Percentiles rank a stretch among this genome's conserved stretches.
Evolutionary conservation across 2,888 invertebrate genomes (phyloP).

Genomic region (Campoplex nolae): DNA sequence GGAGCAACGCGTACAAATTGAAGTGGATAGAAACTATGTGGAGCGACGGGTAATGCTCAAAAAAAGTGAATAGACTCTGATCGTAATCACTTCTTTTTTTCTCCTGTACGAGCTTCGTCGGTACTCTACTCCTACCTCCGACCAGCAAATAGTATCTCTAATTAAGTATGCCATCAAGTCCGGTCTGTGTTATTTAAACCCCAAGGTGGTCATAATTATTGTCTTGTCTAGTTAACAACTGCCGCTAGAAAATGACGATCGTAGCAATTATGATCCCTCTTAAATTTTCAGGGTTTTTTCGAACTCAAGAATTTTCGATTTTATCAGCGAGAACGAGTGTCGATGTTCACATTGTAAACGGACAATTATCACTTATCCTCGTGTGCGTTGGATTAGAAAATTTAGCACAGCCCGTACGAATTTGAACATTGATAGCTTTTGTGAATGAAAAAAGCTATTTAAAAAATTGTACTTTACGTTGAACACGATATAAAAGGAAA

Average conservation of each 20-base stretch:
- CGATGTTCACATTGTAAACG: background rate
- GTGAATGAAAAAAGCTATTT: background rate
- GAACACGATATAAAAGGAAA: background rate
- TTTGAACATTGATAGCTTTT: background rate
- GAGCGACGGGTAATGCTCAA: slow-evolving; percentile 43
- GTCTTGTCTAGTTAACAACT: background rate
- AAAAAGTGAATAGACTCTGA: slow-evolving; percentile 37
- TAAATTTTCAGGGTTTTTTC: background rate
- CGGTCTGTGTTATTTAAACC: slow-evolving; percentile 17
- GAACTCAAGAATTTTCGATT: background rate
- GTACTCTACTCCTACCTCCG: slow-evolving; percentile 9
- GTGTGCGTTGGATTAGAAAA: background rate
- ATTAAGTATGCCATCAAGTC: slow-evolving; percentile 44
- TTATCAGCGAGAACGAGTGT: background rate
- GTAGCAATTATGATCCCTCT: background rate
- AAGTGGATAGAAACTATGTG: background rate
- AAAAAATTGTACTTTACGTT: background rate
- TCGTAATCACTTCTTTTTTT: slow-evolving; percentile 39
- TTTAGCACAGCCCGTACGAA: background rate
- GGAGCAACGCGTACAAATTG: slow-evolving; percentile 24
- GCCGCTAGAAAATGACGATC: background rate
- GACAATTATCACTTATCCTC: background rate
- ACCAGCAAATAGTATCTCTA: slow-evolving; percentile 12
- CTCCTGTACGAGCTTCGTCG: slow-evolving; percentile 13
- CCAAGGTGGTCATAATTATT: background rate